Evolutionary conservation across 2,888 invertebrate species (phyloP).

Genomic region (Anodontia alba): DNA sequence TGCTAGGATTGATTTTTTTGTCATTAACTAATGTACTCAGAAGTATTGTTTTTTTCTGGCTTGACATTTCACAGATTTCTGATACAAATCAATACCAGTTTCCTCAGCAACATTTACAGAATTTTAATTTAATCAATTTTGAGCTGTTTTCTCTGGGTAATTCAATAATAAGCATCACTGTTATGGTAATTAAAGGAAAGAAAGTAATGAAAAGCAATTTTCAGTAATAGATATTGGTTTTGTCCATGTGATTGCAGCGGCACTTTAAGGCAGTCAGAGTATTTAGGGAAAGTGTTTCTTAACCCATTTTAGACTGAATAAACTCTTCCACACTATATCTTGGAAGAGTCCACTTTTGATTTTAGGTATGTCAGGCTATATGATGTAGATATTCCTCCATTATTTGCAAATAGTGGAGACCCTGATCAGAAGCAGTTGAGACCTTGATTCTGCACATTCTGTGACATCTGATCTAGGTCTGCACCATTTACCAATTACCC

Average conservation of each 20-base stretch:
- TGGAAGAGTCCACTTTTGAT: too few species aligned
- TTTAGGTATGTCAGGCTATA: too few species aligned
- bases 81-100: conserved; percentile 7
- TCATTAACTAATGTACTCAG: conserved; percentile 21
- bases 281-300: too few species aligned
- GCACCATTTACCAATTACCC: too few species aligned
- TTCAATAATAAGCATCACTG: conserved; percentile 17
- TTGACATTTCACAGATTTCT: conserved; percentile 20
- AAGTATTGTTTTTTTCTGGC: conserved; percentile 17
- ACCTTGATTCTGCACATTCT: too few species aligned
- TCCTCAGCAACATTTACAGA: conserved; percentile 20
- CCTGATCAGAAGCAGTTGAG: too few species aligned
- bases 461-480: too few species aligned
- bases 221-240: conserved; percentile 13
- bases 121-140: conserved; percentile 20
- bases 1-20: conserved; percentile 11
- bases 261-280: too few species aligned
- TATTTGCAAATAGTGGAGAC: too few species aligned
- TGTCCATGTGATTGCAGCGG: not conserved
- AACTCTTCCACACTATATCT: too few species aligned
- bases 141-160: conserved; percentile 15
- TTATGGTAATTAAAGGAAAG: conserved; percentile 17
- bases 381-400: too few species aligned
- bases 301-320: too few species aligned
- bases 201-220: conserved; percentile 13